Conservation (phyloP, 1,140 invertebrate species). For the Battus philenor region DNA sequence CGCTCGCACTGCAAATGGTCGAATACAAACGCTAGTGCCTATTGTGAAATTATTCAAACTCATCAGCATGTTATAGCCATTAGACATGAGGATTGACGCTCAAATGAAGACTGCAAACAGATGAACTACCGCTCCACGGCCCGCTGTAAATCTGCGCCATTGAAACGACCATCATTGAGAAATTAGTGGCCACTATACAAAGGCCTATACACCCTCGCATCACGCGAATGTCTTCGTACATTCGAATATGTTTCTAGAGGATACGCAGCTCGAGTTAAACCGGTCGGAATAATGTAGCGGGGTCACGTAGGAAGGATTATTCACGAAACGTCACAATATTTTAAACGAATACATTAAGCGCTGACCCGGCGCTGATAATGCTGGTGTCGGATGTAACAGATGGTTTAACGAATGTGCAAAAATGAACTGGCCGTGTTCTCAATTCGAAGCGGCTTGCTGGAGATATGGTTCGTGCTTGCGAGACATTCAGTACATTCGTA, state of each 20-base stretch:
- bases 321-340: constrained; percentile 62
- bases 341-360: constrained; percentile 56
- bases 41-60: constrained; percentile 39
- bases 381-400: constrained; percentile 54
- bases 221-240: constrained; percentile 7
- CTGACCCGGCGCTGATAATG: constrained; percentile 53
- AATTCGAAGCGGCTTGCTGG: constrained; percentile 15
- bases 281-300: constrained; percentile 41
- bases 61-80: constrained; percentile 44
- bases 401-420: constrained; percentile 49
- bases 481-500: too few species aligned
- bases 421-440: constrained; percentile 31
- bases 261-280: constrained; percentile 22
- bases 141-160: constrained; percentile 55
- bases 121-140: constrained; percentile 43
- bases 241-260: constrained; percentile 1
- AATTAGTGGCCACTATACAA: constrained; percentile 47
- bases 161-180: constrained; percentile 63
- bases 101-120: constrained; percentile 50
- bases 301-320: constrained; percentile 55
- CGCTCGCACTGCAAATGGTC: constrained; percentile 22
- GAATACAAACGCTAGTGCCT: constrained; percentile 27
- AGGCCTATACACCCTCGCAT: constrained; percentile 26
- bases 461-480: too few species aligned
- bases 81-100: constrained; percentile 38